phyloP scores from a whole-genome alignment of 2,113 vertebrate species.

The Phalacrocorax aristotelis region DNA sequence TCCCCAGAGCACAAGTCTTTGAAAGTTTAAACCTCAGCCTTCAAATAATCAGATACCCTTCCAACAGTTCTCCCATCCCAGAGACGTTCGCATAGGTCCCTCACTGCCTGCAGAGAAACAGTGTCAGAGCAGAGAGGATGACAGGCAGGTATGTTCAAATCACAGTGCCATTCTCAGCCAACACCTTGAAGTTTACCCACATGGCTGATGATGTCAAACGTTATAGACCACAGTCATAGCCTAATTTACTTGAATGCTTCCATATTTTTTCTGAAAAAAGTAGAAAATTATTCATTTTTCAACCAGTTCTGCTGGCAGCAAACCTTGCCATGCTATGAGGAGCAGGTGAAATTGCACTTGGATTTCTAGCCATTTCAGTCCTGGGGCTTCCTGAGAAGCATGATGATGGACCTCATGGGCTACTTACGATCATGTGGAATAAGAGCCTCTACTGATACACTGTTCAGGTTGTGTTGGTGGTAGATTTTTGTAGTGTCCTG shows the following conservation, averaged over 20 bases:
- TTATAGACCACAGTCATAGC: not conserved
- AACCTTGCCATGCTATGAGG: rapidly evolving
- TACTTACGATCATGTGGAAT: not conserved
- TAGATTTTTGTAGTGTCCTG: not conserved
- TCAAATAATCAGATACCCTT: not conserved
- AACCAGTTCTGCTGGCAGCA: not conserved
- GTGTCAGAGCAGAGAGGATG: not conserved
- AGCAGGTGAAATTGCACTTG: not conserved
- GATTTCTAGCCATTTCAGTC: not conserved
- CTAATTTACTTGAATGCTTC: not conserved
- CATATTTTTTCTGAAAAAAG: not conserved
- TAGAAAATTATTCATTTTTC: not conserved
- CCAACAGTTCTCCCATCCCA: not conserved
- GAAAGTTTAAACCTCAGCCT: not conserved
- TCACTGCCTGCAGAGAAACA: not conserved
- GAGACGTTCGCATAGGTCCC: not conserved
- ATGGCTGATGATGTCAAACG: not conserved
- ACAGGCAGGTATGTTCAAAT: not conserved
- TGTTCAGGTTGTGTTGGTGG: not conserved
- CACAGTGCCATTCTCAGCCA: not conserved
- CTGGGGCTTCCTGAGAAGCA: not conserved
- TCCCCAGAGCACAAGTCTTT: not conserved
- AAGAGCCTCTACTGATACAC: not conserved
- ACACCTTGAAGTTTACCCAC: not conserved
- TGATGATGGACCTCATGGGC: not conserved